Base-by-base conservation (phyloP, 2,113 vertebrate genomes). In the Tringa solitaria region DNA sequence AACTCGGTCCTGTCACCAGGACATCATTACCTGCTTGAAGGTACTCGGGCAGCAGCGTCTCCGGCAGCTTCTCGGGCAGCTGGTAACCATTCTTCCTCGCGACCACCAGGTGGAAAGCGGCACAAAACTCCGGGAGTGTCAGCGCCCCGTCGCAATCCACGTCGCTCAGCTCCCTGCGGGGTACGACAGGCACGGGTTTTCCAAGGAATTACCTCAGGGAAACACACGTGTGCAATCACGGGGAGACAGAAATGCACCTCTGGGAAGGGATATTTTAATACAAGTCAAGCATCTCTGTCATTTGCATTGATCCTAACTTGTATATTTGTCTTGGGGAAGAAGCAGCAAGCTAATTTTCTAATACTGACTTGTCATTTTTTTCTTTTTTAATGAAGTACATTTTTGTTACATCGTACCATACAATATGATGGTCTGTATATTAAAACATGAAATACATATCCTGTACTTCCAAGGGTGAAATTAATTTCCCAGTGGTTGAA, bases 21-120 rank as follows among this genome's bases (percentile, higher is more conserved):
- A 30, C 22, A 0, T 96, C 87, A 98, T 96, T 90, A 98, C 98
- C 98, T 97, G 98, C 97, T 83, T 98, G 98, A 33, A 98, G 53
- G 79, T 98, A 98, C 27, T 98, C 98, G 0, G 99, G 98, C 88
- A 98, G 95, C 90, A 99, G 98, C 1, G 98, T 98, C 5, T 98
- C 98, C 1, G 99, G 99, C 32, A 99, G 98, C 8, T 95, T 98
- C 82, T 99, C 99, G 0, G 99, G 99, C 19, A 99, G 98, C 14
- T 98, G 98, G 92, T 99, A 99, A 15, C 99, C 99, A 14, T 99
- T 99, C 97, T 99, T 99, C 41, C 99, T 98, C 0, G 99, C 99
- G 97, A 99, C 99, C 41, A 99, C 99, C 32, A 99, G 98, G 95
- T 99, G 99, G 96, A 99, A 99, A 7, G 99, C 99, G 0, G 98